Evolutionary conservation across 2,888 invertebrate genomes (phyloP).

Genomic region (Eupelmus urozonus): DNA sequence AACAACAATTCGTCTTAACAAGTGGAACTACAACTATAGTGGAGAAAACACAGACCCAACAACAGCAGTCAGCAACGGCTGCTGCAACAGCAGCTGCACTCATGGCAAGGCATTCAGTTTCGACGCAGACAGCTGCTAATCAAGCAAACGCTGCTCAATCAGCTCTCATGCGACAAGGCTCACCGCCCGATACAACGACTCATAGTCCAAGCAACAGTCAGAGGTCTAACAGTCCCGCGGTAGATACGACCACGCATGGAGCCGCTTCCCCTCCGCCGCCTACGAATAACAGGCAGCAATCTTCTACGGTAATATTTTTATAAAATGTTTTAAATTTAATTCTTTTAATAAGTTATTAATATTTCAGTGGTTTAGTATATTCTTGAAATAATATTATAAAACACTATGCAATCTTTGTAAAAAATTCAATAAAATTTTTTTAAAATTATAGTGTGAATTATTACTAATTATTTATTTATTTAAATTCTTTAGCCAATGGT

Average conservation of each 20-base stretch:
- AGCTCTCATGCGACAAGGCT: slow-evolving; percentile 78
- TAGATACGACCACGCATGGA: slow-evolving; percentile 76
- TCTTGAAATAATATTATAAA: background rate
- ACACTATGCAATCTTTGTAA: background rate
- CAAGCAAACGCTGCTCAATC: slow-evolving; percentile 74
- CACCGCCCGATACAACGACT: slow-evolving; percentile 91
- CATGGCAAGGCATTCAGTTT: slow-evolving; percentile 83
- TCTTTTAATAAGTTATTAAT: background rate
- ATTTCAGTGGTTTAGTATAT: slow-evolving; percentile 9
- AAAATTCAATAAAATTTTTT: background rate
- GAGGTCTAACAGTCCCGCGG: slow-evolving; percentile 75
- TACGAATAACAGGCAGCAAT: slow-evolving; percentile 72
- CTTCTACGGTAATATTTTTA: slow-evolving; percentile 62
- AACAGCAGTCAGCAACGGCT: slow-evolving; percentile 64
- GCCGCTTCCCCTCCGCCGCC: slow-evolving; percentile 75
- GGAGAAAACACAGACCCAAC: slow-evolving; percentile 44
- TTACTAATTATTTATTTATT: background rate
- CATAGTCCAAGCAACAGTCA: slow-evolving; percentile 83
- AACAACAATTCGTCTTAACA: slow-evolving; percentile 64
- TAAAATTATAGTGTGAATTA: background rate
- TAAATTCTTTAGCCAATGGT: slow-evolving; percentile 88
- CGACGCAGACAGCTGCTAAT: slow-evolving; percentile 83
- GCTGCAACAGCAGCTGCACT: slow-evolving; percentile 68
- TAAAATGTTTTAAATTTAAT: background rate
- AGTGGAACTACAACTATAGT: slow-evolving; percentile 67